Conservation (phyloP, 2,113 vertebrate species). For the Eolophus roseicapilla region DNA sequence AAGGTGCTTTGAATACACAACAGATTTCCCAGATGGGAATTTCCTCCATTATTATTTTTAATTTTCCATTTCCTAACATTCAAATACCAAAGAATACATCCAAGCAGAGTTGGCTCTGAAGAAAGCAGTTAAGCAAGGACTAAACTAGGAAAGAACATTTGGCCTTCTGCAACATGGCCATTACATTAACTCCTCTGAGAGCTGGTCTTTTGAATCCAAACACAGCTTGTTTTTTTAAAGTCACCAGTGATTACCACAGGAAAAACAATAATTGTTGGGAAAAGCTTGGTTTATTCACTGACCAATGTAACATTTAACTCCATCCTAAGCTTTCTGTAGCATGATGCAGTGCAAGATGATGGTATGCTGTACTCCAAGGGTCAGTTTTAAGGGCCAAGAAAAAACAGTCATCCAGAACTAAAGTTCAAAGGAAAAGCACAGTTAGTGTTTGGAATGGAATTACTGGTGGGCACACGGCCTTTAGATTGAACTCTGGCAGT, state of each 20-base stretch:
- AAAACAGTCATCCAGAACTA: background rate
- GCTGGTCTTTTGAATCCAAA: slow-evolving; percentile 61
- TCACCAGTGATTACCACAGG: slow-evolving; percentile 35
- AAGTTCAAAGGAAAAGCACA: background rate
- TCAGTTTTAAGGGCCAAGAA: background rate
- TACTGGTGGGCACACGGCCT: background rate
- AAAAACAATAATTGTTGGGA: slow-evolving; percentile 55
- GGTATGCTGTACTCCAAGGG: background rate
- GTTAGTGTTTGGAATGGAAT: background rate
- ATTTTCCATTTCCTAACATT: slow-evolving; percentile 72
- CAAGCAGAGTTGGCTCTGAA: slow-evolving; percentile 30
- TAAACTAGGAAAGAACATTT: slow-evolving; percentile 56
- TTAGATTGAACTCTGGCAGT: background rate
- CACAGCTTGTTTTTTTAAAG: slow-evolving; percentile 53
- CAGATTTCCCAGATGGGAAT: slow-evolving; percentile 62
- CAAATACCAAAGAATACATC: slow-evolving; percentile 63
- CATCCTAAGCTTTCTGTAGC: background rate
- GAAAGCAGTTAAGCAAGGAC: slow-evolving; percentile 50
- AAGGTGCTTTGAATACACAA: slow-evolving; percentile 57
- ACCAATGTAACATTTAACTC: slow-evolving; percentile 31
- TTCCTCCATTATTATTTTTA: slow-evolving; percentile 62
- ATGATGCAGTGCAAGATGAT: background rate
- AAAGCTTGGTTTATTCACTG: slow-evolving; percentile 45
- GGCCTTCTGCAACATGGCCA: slow-evolving; percentile 17
- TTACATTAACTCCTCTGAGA: slow-evolving; percentile 66